These are phyloP conservation scores for Fragum fragum DNA, from an alignment of 2,888 invertebrate species.

Conservation along the genomic window DNA sequence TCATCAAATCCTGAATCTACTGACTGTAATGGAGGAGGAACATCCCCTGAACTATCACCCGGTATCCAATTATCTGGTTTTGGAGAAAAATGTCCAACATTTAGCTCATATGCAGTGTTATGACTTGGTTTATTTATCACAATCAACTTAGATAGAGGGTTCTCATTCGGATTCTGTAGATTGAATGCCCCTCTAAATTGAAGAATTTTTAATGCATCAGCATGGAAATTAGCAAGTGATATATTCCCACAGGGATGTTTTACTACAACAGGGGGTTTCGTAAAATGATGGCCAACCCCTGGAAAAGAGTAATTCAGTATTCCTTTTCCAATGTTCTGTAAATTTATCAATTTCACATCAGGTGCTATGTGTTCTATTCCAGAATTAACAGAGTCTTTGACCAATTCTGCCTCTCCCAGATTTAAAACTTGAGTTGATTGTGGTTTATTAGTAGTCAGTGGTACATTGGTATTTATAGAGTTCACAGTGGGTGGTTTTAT, in stretches of 20 bases:
- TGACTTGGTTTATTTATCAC: slow-evolving; percentile 5
- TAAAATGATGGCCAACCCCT: background rate
- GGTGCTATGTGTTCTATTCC: background rate
- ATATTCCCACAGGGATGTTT: slow-evolving; percentile 10
- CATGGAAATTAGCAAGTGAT: slow-evolving; percentile 11
- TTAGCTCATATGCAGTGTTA: slow-evolving; percentile 15
- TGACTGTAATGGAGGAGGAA: slow-evolving; percentile 11
- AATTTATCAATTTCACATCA: slow-evolving; percentile 1
- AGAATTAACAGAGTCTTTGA: background rate
- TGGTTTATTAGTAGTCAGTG: background rate
- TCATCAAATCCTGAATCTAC: slow-evolving; percentile 48
- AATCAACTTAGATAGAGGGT: background rate
- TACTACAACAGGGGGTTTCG: background rate
- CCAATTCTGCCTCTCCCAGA: background rate
- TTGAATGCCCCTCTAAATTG: slow-evolving; percentile 13
- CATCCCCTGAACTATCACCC: background rate
- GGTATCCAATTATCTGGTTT: background rate
- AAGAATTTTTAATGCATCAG: slow-evolving; percentile 20
- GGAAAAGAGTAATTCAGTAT: background rate
- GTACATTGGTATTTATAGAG: background rate
- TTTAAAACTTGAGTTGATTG: background rate
- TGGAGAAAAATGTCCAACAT: background rate
- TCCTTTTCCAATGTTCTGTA: background rate
- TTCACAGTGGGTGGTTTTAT: background rate
- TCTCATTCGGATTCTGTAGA: background rate